A percentile compares a stretch with the other conserved stretches of the same genome.
Evolutionary conservation across 2,113 vertebrate genomes (phyloP).

Genomic region (Sceloporus tristichus): DNA sequence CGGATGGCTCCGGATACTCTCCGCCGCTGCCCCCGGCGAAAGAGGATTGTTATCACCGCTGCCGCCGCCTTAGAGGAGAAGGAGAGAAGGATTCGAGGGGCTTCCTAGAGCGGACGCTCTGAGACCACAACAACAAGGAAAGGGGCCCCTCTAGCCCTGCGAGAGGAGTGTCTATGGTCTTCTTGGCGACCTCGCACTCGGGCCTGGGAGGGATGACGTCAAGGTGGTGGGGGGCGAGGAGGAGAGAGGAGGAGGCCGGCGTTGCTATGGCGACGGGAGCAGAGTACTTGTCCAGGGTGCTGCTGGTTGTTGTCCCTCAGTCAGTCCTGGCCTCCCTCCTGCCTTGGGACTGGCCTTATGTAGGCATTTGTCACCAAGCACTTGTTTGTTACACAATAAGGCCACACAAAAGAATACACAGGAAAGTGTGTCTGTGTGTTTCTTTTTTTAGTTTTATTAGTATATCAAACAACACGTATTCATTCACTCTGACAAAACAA

Average conservation of each 20-base stretch:
- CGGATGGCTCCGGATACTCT: neutral
- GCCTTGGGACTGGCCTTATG: too few species aligned
- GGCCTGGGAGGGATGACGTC: neutral
- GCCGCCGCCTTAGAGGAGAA: constrained; percentile 13
- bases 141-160: neutral
- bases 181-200: neutral
- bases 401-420: too few species aligned
- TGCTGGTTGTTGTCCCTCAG: too few species aligned
- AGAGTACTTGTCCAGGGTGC: neutral
- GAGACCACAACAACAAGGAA: neutral
- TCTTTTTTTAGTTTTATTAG: too few species aligned
- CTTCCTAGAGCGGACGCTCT: neutral
- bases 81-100: neutral
- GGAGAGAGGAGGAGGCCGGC: neutral
- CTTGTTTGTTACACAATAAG: too few species aligned
- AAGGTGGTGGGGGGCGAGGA: neutral
- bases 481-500: too few species aligned
- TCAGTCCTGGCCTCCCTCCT: too few species aligned
- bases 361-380: too few species aligned
- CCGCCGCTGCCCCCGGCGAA: neutral
- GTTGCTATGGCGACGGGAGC: constrained; percentile 17
- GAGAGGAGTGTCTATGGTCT: neutral
- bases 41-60: neutral
- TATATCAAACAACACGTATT: too few species aligned
- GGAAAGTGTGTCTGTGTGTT: too few species aligned